Percentiles rank a stretch among this genome's conserved stretches.
Conservation (phyloP, 2,113 vertebrate genomes). For the Pterocles burchelli region DNA sequence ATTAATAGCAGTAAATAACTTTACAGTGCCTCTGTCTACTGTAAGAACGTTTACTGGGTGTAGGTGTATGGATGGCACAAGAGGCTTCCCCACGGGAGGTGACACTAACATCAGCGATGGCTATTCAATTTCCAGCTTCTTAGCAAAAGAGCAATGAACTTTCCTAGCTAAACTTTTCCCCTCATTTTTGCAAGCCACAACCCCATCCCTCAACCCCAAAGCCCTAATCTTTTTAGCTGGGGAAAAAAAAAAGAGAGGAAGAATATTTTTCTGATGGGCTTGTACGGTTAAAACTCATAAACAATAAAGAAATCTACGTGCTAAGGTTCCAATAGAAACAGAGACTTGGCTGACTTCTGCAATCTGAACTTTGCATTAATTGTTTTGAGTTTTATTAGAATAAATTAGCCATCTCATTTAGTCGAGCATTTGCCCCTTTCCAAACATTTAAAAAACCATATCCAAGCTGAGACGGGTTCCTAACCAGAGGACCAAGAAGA, state of each 20-base stretch:
- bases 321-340: conserved; percentile 64
- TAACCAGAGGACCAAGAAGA: not conserved
- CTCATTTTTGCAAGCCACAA: not conserved
- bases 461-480: not conserved
- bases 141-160: not conserved
- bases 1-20: not conserved
- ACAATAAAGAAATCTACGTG: conserved; percentile 25
- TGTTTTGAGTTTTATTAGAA: conserved; percentile 59
- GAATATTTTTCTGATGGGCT: conserved; percentile 10
- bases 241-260: not conserved
- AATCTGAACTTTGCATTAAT: conserved; percentile 59
- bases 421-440: conserved; percentile 10
- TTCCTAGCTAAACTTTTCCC: not conserved
- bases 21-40: not conserved
- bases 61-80: not conserved
- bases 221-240: not conserved
- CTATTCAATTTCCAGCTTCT: not conserved
- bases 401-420: conserved; percentile 35
- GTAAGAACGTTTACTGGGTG: not conserved
- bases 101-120: not conserved
- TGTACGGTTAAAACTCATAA: conserved; percentile 33
- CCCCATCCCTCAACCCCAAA: not conserved
- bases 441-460: not conserved
- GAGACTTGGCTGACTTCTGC: conserved; percentile 56
- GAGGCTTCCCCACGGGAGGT: not conserved